Percentiles rank a stretch among this genome's conserved stretches.
Conservation (phyloP, 1,140 invertebrate species). For the Brachionus asplanchnoidis region DNA sequence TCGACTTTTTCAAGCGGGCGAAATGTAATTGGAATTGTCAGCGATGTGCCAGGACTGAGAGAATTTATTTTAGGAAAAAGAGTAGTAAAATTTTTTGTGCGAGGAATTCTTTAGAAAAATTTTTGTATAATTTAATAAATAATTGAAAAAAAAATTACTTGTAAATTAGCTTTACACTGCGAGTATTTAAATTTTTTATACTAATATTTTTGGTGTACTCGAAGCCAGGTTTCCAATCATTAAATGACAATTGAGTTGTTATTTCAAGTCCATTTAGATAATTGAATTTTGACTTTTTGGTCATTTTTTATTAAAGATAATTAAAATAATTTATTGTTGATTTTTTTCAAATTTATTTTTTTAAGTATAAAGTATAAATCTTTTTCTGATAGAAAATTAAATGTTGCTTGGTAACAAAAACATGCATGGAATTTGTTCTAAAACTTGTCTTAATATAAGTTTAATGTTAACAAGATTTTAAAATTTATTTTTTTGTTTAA, state of each 20-base stretch:
- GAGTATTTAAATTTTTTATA: slow-evolving; percentile 54
- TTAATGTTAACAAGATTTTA: neutral
- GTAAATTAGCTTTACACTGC: slow-evolving; percentile 54
- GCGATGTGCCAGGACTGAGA: slow-evolving; percentile 55
- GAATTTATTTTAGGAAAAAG: slow-evolving; percentile 53
- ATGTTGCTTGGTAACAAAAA: neutral
- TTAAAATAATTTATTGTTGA: neutral
- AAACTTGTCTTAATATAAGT: neutral
- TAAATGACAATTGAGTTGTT: slow-evolving; percentile 48
- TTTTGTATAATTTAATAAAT: neutral
- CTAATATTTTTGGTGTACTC: slow-evolving; percentile 55
- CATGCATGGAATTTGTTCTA: neutral
- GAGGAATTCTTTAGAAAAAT: slow-evolving; percentile 48
- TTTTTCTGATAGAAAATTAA: neutral
- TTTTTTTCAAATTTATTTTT: neutral
- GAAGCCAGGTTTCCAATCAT: slow-evolving; percentile 53
- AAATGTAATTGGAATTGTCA: slow-evolving; percentile 54
- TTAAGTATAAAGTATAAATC: neutral
- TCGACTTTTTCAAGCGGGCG: slow-evolving; percentile 52
- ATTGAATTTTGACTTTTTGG: slow-evolving; percentile 2
- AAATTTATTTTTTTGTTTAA: too few relatives aligned
- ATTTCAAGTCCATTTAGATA: slow-evolving; percentile 51
- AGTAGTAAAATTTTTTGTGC: slow-evolving; percentile 52
- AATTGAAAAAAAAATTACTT: slow-evolving; percentile 48
- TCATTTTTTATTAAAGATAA: slow-evolving; percentile 9